Percentiles rank a stretch among this genome's conserved stretches.
These are phyloP conservation scores for Sitophilus oryzae DNA, from an alignment of 1,140 invertebrate species.

Conservation along the genomic window DNA sequence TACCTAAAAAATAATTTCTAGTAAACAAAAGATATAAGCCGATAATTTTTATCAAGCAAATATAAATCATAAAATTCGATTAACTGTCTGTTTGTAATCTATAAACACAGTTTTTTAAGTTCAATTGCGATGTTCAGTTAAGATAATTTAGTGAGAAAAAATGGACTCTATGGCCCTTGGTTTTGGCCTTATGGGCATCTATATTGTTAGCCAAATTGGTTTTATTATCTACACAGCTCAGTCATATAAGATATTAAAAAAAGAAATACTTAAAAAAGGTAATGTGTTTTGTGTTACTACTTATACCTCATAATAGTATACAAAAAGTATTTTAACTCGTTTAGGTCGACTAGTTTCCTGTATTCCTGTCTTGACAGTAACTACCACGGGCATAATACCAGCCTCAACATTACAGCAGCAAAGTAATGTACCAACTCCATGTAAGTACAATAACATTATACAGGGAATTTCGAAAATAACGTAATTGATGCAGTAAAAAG, in stretches of 20 bases:
- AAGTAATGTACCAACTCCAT: neutral
- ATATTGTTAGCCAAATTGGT: slow-evolving; percentile 5
- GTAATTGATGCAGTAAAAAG: too few relatives aligned
- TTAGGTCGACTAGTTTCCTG: slow-evolving; percentile 12
- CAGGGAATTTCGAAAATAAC: too few relatives aligned
- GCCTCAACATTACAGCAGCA: neutral
- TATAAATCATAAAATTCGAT: too few relatives aligned
- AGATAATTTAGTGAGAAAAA: neutral
- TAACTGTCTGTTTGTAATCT: too few relatives aligned
- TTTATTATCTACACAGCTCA: slow-evolving; percentile 1
- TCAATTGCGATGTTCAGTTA: neutral
- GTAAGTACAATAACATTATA: slow-evolving; percentile 7
- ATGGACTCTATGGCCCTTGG: neutral
- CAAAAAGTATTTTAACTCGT: neutral
- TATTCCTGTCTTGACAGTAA: slow-evolving; percentile 8
- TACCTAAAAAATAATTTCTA: too few relatives aligned
- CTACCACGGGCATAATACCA: neutral
- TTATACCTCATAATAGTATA: neutral
- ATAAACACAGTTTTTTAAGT: too few relatives aligned
- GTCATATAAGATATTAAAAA: slow-evolving; percentile 12
- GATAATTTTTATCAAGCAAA: too few relatives aligned
- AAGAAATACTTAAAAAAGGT: slow-evolving; percentile 14
- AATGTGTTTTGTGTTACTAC: neutral
- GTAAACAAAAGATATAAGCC: too few relatives aligned
- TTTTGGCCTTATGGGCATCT: slow-evolving; percentile 1